phyloP scores from a whole-genome alignment of 2,797 vertebrate genomes.

The Macrochelys suwanniensis region DNA sequence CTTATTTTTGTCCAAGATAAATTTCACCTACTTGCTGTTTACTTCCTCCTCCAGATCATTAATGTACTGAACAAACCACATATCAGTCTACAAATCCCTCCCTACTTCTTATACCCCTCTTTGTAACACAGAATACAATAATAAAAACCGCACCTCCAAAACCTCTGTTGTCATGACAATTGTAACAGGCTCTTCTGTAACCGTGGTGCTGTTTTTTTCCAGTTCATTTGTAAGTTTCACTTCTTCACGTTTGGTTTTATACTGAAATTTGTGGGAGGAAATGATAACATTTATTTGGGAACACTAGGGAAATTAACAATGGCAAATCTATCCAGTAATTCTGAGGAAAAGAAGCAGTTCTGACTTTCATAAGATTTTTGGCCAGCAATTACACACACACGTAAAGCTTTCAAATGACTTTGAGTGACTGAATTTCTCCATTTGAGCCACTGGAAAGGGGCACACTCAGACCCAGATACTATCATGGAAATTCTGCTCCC shows the following conservation, averaged over 20 bases:
- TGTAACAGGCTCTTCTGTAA: conserved; percentile 75
- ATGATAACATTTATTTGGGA: neutral
- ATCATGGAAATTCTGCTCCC: neutral
- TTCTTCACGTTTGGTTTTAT: conserved; percentile 94
- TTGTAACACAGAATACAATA: neutral
- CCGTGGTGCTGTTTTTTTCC: conserved; percentile 62
- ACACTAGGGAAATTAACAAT: neutral
- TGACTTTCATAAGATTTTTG: neutral
- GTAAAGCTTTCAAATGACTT: neutral
- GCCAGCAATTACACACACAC: neutral
- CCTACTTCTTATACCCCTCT: neutral
- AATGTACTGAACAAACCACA: neutral
- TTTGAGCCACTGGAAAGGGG: neutral
- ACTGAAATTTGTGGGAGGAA: conserved; percentile 80
- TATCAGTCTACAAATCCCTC: neutral
- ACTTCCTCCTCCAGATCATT: neutral
- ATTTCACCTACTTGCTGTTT: neutral
- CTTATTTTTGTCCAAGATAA: neutral
- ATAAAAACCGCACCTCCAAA: conserved; percentile 81
- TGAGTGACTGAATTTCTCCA: neutral
- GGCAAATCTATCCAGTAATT: neutral
- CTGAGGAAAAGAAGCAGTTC: neutral
- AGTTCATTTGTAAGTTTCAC: conserved; percentile 63
- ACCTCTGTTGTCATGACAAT: conserved; percentile 75
- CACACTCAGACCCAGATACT: neutral